Base-by-base conservation (phyloP, 2,797 vertebrate species). In the Ispidina picta region DNA sequence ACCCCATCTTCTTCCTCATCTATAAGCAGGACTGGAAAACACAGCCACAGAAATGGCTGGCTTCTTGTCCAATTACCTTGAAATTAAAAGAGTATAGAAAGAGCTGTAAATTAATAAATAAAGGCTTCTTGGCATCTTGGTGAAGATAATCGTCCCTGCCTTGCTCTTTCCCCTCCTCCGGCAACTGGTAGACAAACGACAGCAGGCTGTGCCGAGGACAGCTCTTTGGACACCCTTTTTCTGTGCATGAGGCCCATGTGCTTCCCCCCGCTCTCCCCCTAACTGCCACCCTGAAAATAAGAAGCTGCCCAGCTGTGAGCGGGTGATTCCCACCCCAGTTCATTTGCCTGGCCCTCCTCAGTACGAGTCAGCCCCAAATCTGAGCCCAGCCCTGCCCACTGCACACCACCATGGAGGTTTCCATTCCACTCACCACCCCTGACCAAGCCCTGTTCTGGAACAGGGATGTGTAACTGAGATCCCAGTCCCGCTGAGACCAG, bases 401-500 rank as follows among this genome's bases (percentile, higher is more conserved):
- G 65, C 76, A 73, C 48, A 52, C 7, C 21, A 46, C 35, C 3
- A 0, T 0, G 1, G 29, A 68, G 58, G 20, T 13, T 80, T 85
- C 65, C 10, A 0, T 4, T 28, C 7, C 37, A 55, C 20, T 46
- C 0, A 0, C 0, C 1, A 77, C 18, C 33, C n/a, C 65, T 74
- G 65, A n/a, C 44, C 72, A 29, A 93, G 62, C 58, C 49, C 35
- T 68, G 19, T 15, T 83, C 82, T 31, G 52, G 65, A 86, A 83
- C 60, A 55, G 51, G 26, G 64, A 55, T 9, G 8, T 12, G 46
- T 60, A 75, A 74, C 35, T 5, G 19, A 43, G 37, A 78, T 39
- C 46, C 48, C 55, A 49, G 52, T 17, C 33, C 17, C 77, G 21
- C n/a, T 76, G 17, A 80, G 31, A 68, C 15, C 33, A 62, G 51